These are phyloP conservation scores for Leucopsar rothschildi DNA, from an alignment of 2,113 vertebrate species.

Conservation along the genomic window DNA sequence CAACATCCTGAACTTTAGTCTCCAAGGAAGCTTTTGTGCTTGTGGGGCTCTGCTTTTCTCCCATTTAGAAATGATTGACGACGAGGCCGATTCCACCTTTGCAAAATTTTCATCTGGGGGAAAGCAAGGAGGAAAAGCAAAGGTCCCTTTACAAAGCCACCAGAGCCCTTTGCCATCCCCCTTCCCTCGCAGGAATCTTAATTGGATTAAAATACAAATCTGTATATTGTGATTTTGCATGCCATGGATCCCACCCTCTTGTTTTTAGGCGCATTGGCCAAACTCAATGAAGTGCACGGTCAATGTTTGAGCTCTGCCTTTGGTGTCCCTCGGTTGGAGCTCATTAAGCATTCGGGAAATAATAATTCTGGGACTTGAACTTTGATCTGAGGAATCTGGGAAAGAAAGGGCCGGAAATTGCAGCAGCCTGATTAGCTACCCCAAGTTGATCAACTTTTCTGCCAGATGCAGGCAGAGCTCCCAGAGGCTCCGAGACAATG, in stretches of 20 bases:
- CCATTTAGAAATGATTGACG: slow-evolving; percentile 2
- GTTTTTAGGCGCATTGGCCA: slow-evolving; percentile 43
- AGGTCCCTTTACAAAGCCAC: background rate
- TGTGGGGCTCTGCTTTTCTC: background rate
- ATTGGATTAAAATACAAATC: slow-evolving; percentile 66
- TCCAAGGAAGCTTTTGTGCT: slow-evolving; percentile 48
- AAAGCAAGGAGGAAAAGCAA: background rate
- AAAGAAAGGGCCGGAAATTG: slow-evolving; percentile 73
- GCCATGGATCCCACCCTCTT: slow-evolving; percentile 41
- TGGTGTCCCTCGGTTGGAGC: slow-evolving; percentile 64
- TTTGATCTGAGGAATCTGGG: slow-evolving; percentile 70
- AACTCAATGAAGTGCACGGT: slow-evolving; percentile 60
- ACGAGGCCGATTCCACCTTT: background rate
- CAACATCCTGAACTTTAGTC: slow-evolving; percentile 23
- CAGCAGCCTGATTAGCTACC: slow-evolving; percentile 66
- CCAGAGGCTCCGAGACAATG: slow-evolving; percentile 31
- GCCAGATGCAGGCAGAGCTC: slow-evolving; percentile 55
- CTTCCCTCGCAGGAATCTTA: slow-evolving; percentile 1
- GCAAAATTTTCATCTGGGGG: background rate
- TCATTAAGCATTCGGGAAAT: slow-evolving; percentile 68
- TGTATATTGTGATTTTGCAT: slow-evolving; percentile 46
- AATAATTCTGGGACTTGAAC: slow-evolving; percentile 65
- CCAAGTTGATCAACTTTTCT: slow-evolving; percentile 68
- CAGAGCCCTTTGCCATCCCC: background rate
- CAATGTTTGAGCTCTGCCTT: slow-evolving; percentile 58